Percentiles rank a stretch among this genome's conserved stretches.
These are phyloP conservation scores for Salvelinus alpinus DNA, from an alignment of 2,113 vertebrate species.

Conservation along the genomic window DNA sequence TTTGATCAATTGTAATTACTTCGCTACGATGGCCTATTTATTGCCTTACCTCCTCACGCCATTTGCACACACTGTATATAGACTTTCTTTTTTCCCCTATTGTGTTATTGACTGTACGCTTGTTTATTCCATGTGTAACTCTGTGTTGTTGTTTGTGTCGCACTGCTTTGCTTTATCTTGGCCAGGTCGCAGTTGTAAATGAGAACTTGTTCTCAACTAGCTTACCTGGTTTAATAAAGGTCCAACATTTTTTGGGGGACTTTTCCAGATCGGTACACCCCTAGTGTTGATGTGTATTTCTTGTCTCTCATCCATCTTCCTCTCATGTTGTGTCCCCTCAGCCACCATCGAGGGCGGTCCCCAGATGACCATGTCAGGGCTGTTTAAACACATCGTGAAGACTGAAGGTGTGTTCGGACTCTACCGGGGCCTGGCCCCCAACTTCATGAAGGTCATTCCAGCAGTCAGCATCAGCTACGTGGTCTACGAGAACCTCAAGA, in stretches of 20 bases:
- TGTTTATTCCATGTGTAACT: too few species aligned
- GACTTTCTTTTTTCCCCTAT: too few species aligned
- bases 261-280: neutral
- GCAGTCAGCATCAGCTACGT: constrained; percentile 99
- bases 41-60: too few species aligned
- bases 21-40: too few species aligned
- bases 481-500: constrained; percentile 94
- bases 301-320: constrained; percentile 3
- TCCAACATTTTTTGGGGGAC: neutral
- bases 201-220: too few species aligned
- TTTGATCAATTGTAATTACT: too few species aligned
- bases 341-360: constrained; percentile 84
- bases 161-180: too few species aligned
- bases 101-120: too few species aligned
- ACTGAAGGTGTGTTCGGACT: constrained; percentile 90
- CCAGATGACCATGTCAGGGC: constrained; percentile 86
- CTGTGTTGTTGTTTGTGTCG: too few species aligned
- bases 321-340: constrained; percentile 42
- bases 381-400: constrained; percentile 89
- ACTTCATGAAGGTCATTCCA: constrained; percentile 99
- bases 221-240: too few species aligned
- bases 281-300: neutral
- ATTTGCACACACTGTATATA: too few species aligned
- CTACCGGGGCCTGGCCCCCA: constrained; percentile 93
- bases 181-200: too few species aligned